These are phyloP conservation scores for Myiagra hebetior DNA, from an alignment of 2,113 vertebrate genomes.

Conservation along the genomic window DNA sequence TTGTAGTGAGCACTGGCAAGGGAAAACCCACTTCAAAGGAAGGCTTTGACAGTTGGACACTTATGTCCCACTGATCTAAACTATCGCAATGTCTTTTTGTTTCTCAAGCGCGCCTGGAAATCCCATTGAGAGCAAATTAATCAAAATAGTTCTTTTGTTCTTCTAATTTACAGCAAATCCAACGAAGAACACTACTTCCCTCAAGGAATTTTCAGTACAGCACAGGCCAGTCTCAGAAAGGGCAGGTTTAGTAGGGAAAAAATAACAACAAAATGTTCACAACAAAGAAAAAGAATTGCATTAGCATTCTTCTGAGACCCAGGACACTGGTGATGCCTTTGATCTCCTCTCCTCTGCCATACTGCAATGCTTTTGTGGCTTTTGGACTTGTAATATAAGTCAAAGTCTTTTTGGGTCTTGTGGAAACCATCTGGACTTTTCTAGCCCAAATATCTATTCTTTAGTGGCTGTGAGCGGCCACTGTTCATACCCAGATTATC, in stretches of 20 bases:
- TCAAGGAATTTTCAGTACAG: background rate
- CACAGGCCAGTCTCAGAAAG: background rate
- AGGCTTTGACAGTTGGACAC: slow-evolving; percentile 41
- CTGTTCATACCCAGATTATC: background rate
- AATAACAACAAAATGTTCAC: background rate
- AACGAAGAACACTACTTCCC: background rate
- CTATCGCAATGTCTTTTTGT: background rate
- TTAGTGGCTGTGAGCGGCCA: background rate
- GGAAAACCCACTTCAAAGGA: slow-evolving; percentile 55
- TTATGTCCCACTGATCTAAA: slow-evolving; percentile 53
- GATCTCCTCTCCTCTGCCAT: background rate
- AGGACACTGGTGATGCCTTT: background rate
- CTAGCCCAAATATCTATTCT: background rate
- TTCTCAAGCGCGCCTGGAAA: slow-evolving; percentile 34
- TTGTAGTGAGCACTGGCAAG: slow-evolving; percentile 13
- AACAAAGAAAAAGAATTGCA: background rate
- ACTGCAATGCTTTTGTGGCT: background rate
- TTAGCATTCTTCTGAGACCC: background rate
- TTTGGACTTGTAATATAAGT: background rate
- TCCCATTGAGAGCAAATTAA: slow-evolving; percentile 57
- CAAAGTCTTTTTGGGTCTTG: background rate
- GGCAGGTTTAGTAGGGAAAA: background rate
- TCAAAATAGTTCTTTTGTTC: slow-evolving; percentile 53
- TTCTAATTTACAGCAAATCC: slow-evolving; percentile 39
- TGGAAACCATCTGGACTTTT: background rate